Evolutionary conservation across 2,797 vertebrate species (phyloP), one percentile per base, ranked within the genome.

Genomic region (Tapera naevia): DNA sequence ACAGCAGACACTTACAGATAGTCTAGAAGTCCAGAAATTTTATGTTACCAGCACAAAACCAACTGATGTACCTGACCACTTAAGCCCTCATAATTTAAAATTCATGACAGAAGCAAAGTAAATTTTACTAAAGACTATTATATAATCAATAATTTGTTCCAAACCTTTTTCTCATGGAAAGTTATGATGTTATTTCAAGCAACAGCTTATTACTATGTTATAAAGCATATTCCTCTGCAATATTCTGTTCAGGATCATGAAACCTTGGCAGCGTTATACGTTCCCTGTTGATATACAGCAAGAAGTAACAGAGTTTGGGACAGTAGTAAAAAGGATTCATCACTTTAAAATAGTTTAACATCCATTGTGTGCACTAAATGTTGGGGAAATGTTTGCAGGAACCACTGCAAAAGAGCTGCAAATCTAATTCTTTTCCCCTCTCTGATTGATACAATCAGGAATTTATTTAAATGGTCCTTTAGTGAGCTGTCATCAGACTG

Each of bases 401-500:
- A 96, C 91, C 79, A 80, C 91, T 92, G 88, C 87, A 85, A 78
- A 92, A 92, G 84, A 91, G 64, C 71, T 2, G 45, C 94, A 96
- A 96, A 92, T 95, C 95, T 92, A 94, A 85, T 73, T 92, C 69
- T 95, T 88, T 78, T 91, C 54, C 57, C 78, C 30, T 64, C 51
- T 89, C 89, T 93, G 95, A 95, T 84, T 96, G 93, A 97, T 92
- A 93, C 74, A 96, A 97, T 97, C 95, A 96, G 94, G 92, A 95
- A 96, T 97, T 97, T 95, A 94, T 97, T 90, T 96, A 94, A 96
- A 96, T 96, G 90, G 94, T 90, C 91, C 97, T 97, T 97, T 96
- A 98, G 98, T 97, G 97, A 98, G 98, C 97, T 98, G 97, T 98
- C 98, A 98, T 97, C 96, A 98, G 97, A 97, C 96, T 96, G 96